These are phyloP conservation scores for Branchinecta sandiegonensis DNA, from an alignment of 2,888 invertebrate species.

Conservation along the genomic window DNA sequence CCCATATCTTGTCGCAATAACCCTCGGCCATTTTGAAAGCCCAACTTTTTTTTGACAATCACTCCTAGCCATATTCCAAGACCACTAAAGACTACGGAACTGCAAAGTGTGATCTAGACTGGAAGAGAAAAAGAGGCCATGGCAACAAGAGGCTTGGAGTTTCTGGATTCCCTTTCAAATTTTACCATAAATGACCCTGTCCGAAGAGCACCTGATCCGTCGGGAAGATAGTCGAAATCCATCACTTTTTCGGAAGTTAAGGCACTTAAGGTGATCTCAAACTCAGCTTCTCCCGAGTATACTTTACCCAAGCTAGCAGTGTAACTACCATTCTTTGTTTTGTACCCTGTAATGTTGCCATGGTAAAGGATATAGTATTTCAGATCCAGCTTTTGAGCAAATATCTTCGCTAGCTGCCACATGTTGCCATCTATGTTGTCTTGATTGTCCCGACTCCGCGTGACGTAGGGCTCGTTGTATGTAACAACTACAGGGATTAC, in stretches of 20 bases:
- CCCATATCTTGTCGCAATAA: no score
- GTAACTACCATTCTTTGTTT: background rate
- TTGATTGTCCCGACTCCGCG: no score
- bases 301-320: background rate
- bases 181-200: background rate
- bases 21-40: no score
- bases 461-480: no score
- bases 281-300: conserved; percentile 4
- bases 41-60: no score
- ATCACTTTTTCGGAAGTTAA: background rate
- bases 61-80: no score
- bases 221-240: conserved; percentile 2
- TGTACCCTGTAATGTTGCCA: background rate
- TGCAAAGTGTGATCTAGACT: background rate
- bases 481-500: no score
- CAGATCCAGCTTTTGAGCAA: no score
- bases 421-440: no score
- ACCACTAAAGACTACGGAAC: no score
- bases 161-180: background rate
- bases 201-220: background rate
- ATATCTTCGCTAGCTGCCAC: no score
- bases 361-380: no score
- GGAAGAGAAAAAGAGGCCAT: background rate
- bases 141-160: background rate
- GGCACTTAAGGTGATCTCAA: background rate